Conservation (phyloP, 2,888 invertebrate species). For the Geotrupes spiniger region DNA sequence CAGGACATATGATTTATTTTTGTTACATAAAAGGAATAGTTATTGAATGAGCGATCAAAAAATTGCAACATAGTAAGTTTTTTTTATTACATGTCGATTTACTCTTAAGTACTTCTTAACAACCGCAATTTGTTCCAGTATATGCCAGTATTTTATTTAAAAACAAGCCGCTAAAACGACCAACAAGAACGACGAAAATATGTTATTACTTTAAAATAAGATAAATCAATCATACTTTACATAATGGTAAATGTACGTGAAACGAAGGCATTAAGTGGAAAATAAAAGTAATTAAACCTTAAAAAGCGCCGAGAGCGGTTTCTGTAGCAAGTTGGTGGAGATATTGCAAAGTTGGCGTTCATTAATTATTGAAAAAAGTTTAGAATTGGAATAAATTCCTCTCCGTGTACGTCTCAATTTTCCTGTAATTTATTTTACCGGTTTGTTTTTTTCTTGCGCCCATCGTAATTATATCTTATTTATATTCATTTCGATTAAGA, state of each 20-base stretch:
- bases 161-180: too few relatives aligned
- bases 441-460: conserved; percentile 1
- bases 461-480: conserved; percentile 17
- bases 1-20: too few relatives aligned
- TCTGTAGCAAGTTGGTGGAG: conserved; percentile 11
- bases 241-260: too few relatives aligned
- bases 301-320: conserved; percentile 11
- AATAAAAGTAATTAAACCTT: conserved; percentile 14
- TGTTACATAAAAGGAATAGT: too few relatives aligned
- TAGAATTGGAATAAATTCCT: conserved; percentile 18
- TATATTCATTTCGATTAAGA: conserved; percentile 22
- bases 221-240: conserved; percentile 11
- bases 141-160: too few relatives aligned
- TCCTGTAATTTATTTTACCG: conserved; percentile 19
- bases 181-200: not conserved
- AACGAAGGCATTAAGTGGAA: too few relatives aligned
- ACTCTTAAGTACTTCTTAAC: too few relatives aligned
- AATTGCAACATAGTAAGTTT: too few relatives aligned
- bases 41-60: too few relatives aligned
- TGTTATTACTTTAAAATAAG: conserved; percentile 9
- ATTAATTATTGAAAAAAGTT: conserved; percentile 22
- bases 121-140: too few relatives aligned
- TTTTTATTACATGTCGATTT: too few relatives aligned
- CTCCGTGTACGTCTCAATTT: conserved; percentile 18
- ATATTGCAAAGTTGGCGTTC: conserved; percentile 14